Evolutionary conservation across 2,113 vertebrate genomes (phyloP), one percentile per base, ranked within the genome.

Genomic region (Dasypus novemcinctus): DNA sequence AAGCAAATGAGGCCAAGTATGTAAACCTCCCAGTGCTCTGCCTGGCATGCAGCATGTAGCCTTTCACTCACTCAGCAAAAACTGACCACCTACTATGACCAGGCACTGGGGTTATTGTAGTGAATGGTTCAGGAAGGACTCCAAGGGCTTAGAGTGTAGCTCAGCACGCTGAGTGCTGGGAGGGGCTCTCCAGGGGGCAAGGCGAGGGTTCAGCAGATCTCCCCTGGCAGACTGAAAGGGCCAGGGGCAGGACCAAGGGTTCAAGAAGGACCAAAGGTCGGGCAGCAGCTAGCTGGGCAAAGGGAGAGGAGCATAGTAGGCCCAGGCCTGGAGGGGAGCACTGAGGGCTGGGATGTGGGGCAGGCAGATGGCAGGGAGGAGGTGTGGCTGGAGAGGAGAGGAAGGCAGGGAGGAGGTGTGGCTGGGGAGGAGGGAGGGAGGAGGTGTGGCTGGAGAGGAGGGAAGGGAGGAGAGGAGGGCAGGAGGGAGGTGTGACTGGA

Each of bases 81-180:
- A 31, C 49, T 4, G 11, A n/a, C 59, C 41, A 31, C 15, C 14
- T 14, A 11, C 49, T 9, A 3, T 20, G 2, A 0, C n/a, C 43
- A 6, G 46, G n/a, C 57, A 3, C 59, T 2, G 20, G 59, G 31
- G 36, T 46, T 31, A 41, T 1, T 4, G 15, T 4, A 23, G 69
- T 33, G 33, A n/a, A 31, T 6, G 23, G 15, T 43, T 49, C n/a
- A 52, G 69, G 38, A 43, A 43, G 14, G 33, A 46, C 29, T 27
- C 0, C 3, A 54, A 54, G 69, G 74, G 33, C 74, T 29, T 10
- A 25, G 2, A 8, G 27, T n/a, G 49, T 54, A 38, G 9, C 9
- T 2, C 36, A 13, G 8, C 4, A 6, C 36, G 0, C 13, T 12
- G n/a, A 6, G 20, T 10, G 29, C 69, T 2, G 3, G n/a, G 13